A percentile compares a stretch with the other conserved stretches of the same genome.
Evolutionary conservation across 2,113 vertebrate species (phyloP).

Genomic region (Phylloscopus whistleri): DNA sequence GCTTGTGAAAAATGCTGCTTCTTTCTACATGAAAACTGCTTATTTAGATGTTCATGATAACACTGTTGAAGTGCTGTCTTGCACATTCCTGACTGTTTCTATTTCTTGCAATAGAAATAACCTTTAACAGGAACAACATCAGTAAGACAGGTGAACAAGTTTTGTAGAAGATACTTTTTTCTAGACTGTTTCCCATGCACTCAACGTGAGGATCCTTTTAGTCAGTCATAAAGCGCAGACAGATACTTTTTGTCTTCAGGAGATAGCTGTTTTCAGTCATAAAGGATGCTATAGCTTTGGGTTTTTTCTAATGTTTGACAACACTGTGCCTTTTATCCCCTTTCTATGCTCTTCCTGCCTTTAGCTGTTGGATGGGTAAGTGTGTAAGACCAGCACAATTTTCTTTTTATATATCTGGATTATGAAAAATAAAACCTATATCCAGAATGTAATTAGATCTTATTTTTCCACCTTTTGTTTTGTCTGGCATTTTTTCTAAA

Average conservation of each 20-base stretch:
- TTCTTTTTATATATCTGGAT: not conserved
- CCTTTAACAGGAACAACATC: not conserved
- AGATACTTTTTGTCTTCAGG: not conserved
- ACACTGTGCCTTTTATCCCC: not conserved
- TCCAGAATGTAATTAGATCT: not conserved
- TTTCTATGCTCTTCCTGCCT: not conserved
- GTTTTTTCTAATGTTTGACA: not conserved
- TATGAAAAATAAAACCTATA: not conserved
- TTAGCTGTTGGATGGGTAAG: not conserved
- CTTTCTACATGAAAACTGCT: not conserved
- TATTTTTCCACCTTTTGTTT: not conserved
- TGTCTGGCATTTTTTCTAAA: not conserved
- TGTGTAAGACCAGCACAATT: not conserved
- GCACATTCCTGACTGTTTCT: not conserved
- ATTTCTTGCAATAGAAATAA: not conserved
- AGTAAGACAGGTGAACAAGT: not conserved
- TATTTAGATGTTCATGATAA: not conserved
- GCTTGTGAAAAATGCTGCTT: not conserved
- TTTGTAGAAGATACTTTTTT: not conserved
- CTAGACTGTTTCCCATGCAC: not conserved
- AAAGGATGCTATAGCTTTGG: not conserved
- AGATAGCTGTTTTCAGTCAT: not conserved
- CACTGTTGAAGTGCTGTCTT: not conserved
- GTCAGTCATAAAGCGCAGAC: not conserved
- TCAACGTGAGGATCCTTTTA: not conserved